These are phyloP conservation scores for Aphelinus atriplicis DNA, from an alignment of 1,140 invertebrate genomes.

Conservation along the genomic window DNA sequence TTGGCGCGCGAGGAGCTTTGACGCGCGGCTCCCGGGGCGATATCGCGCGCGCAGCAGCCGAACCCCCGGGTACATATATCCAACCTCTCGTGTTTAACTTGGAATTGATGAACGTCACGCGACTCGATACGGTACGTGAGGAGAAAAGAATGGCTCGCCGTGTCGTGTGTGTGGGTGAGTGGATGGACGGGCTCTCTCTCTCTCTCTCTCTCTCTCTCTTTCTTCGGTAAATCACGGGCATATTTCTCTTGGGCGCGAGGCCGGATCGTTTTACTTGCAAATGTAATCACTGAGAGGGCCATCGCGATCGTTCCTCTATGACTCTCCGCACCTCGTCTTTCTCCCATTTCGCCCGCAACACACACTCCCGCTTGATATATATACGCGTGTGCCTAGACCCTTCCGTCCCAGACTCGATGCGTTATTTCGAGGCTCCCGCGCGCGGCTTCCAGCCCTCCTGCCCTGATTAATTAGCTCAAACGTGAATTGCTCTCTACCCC, in stretches of 20 bases:
- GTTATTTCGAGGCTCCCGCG: too few relatives aligned
- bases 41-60: too few relatives aligned
- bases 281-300: slow-evolving; percentile 62
- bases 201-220: slow-evolving; percentile 14
- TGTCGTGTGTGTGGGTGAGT: not conserved
- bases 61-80: not conserved
- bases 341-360: slow-evolving; percentile 20
- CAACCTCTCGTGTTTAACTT: not conserved
- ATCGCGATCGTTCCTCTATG: slow-evolving; percentile 57
- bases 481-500: too few relatives aligned
- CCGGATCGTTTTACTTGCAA: slow-evolving; percentile 61
- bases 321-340: slow-evolving; percentile 37
- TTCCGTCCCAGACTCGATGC: too few relatives aligned
- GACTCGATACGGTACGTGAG: slow-evolving; percentile 23
- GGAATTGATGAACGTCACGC: slow-evolving; percentile 29
- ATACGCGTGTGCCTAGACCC: too few relatives aligned
- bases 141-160: slow-evolving; percentile 8
- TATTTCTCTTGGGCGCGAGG: slow-evolving; percentile 46
- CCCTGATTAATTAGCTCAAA: too few relatives aligned
- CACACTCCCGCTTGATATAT: not conserved
- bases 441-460: too few relatives aligned
- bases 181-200: slow-evolving; percentile 15
- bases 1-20: too few relatives aligned
- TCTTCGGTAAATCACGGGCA: slow-evolving; percentile 45
- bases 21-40: too few relatives aligned